These are phyloP conservation scores for Camponotus pennsylvanicus DNA, from an alignment of 1,140 invertebrate species.

Conservation along the genomic window DNA sequence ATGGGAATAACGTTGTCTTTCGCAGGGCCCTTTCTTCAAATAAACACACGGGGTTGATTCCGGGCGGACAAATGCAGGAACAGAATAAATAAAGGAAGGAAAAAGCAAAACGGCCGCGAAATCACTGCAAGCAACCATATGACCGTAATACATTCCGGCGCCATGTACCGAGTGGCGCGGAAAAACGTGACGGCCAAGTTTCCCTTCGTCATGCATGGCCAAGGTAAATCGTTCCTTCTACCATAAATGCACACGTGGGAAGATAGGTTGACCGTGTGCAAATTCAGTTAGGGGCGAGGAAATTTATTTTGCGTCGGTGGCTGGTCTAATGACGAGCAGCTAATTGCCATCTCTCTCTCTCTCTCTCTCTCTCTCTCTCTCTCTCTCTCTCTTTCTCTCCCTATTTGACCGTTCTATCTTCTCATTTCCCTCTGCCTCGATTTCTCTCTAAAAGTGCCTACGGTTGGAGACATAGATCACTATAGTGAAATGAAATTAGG, in stretches of 20 bases:
- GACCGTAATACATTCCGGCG: constrained; percentile 36
- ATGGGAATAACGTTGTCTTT: background rate
- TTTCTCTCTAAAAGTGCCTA: constrained; percentile 14
- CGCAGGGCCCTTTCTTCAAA: background rate
- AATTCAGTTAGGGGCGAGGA: constrained; percentile 49
- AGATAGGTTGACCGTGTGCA: constrained; percentile 41
- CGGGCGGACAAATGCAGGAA: background rate
- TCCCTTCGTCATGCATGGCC: background rate
- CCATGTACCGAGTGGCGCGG: constrained; percentile 25
- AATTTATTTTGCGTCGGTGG: constrained; percentile 46
- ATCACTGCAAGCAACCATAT: constrained; percentile 22
- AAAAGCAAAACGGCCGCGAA: constrained; percentile 19
- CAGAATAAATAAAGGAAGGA: constrained; percentile 11
- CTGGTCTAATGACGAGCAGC: constrained; percentile 32
- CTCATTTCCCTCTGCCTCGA: background rate
- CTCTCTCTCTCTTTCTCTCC: background rate
- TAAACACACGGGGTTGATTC: background rate
- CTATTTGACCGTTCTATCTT: background rate
- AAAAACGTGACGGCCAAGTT: constrained; percentile 13
- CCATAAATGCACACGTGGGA: background rate
- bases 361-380: background rate
- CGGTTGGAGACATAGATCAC: constrained; percentile 14
- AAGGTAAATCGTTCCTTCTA: constrained; percentile 32
- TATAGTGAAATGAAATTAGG: constrained; percentile 18
- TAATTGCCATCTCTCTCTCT: constrained; percentile 30